Base-by-base conservation (phyloP, 2,113 vertebrate genomes). In the Ochotona princeps region DNA sequence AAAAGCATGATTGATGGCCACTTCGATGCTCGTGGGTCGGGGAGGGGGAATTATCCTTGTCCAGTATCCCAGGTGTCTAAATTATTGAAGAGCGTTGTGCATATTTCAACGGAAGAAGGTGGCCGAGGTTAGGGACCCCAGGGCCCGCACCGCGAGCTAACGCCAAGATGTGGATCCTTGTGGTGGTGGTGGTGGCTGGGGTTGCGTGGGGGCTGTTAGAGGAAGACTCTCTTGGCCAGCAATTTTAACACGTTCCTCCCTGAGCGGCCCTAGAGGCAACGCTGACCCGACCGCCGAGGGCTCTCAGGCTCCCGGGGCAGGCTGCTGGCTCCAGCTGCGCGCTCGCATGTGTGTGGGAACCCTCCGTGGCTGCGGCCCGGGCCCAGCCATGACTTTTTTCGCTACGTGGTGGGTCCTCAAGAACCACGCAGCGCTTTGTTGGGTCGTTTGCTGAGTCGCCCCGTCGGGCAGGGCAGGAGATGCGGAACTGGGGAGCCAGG, bases 81-180 rank as follows among this genome's bases (percentile, higher is more conserved):
- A 60, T 92, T 93, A 96, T 91, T 96, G 91, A 94, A 92, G 83
- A 92, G 54, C 26, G 51, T 91, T n/a, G 87, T 75, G 78, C 84
- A 75, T 86, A 95, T 97, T 96, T 97, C 95, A 91, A 80, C 8
- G 17, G 47, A 73, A 94, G 83, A 95, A 90, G 78, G 95, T 94
- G 94, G 92, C 83, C 18, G 35, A 70, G 90, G 89, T 93, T 88
- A 92, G 91, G 80, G 63, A 79, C 73, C 8, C 38, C 6, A 57
- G 13, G 8, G 83, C 65, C 20, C 9, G 76, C 10, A 11, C 69
- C 0, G 14, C 5, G 20, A 72, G 38, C 38, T 3, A 44, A 65
- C 20, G 51, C 83, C 81, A 66, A 44, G 38, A 44, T 44, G 38
- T 44, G 38, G 38, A 44, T 44, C 38, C 38, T 44, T n/a, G n/a